Base-by-base conservation (phyloP, 1,140 invertebrate species). In the Macrosteles quadrilineatus region DNA sequence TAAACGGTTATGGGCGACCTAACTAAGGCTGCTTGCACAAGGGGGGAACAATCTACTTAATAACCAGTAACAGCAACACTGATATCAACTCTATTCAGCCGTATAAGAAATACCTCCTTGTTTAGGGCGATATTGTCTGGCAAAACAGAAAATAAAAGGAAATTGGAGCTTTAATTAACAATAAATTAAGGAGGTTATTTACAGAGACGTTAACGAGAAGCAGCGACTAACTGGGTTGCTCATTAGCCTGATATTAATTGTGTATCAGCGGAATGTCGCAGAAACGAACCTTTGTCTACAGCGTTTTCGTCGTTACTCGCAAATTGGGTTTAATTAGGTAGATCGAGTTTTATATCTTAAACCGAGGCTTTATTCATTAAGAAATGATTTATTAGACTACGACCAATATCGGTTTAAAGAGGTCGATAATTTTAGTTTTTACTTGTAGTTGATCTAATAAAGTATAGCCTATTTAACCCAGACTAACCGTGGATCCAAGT, bases 91-190 rank as follows among this genome's bases (percentile, higher is more conserved):
- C 59, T 40, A 64, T 32, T 64, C 29, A 64, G 29, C 59, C 29
- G 59, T n/a, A 32, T 25, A 45, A 66, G 36, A 21, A 66, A 25
- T 31, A 40, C 45, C 40, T 43, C 32, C 36, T 66, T 43, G 63
- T 66, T 66, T 45, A 66, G 27, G 25, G 63, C 63, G 21, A 43
- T 45, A 66, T 66, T 45, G 63, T 66, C 45, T 66, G 9, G 32
- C 55, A 27, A 27, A 59, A 59, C 23, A 45, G 40, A 66, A 43
- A 66, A 66, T 43, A 66, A 43, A 66, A 66, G 63, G 17, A 66
- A 66, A 66, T 45, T 66, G 25, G 9, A 45, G 40, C 36, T 45
- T 66, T 66, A 66, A 66, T 45, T 66, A 64, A 64, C 59, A 64
- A 64, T 64, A 64, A 64, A 64, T 64, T 31, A 64, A 50, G 47